phyloP scores from a whole-genome alignment of 1,140 invertebrate genomes.

The Agrilus planipennis region DNA sequence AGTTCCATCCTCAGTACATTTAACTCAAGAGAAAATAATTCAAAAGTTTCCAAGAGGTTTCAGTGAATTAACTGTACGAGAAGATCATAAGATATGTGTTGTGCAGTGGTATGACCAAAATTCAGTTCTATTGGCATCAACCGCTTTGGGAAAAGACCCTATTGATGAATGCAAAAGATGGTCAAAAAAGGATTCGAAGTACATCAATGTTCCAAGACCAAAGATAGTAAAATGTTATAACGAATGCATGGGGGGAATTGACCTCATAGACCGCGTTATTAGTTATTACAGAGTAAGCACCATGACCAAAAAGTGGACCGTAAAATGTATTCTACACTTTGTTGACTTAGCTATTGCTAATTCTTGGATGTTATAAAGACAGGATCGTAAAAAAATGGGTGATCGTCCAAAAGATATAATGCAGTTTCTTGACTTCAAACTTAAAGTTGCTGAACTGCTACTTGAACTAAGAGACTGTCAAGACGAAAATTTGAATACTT shows the following conservation, averaged over 20 bases:
- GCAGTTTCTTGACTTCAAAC: conserved; percentile 4
- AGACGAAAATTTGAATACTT: too few species aligned
- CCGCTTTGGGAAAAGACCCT: background rate
- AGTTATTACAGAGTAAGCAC: conserved; percentile 4
- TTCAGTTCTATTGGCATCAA: conserved; percentile 4
- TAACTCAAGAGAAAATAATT: background rate
- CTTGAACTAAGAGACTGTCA: too few species aligned
- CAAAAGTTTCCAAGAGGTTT: conserved; percentile 2
- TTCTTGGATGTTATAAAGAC: conserved; percentile 2
- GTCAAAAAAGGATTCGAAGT: conserved; percentile 7
- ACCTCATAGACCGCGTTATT: conserved; percentile 4
- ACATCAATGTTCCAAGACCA: background rate
- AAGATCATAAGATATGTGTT: conserved; percentile 3
- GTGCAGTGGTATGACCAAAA: conserved; percentile 7
- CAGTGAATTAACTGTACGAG: conserved; percentile 1
- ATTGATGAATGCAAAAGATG: conserved; percentile 2
- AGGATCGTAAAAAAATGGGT: background rate
- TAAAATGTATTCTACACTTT: conserved; percentile 4
- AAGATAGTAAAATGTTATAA: conserved; percentile 6
- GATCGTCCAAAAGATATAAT: background rate
- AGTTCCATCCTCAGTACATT: background rate
- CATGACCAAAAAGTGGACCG: conserved; percentile 5
- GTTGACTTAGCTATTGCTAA: conserved; percentile 1
- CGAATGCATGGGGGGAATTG: conserved; percentile 7
- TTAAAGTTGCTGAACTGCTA: conserved; percentile 1